Evolutionary conservation across 2,888 invertebrate genomes (phyloP).

Genomic region (Chrysotoxum bicinctum): DNA sequence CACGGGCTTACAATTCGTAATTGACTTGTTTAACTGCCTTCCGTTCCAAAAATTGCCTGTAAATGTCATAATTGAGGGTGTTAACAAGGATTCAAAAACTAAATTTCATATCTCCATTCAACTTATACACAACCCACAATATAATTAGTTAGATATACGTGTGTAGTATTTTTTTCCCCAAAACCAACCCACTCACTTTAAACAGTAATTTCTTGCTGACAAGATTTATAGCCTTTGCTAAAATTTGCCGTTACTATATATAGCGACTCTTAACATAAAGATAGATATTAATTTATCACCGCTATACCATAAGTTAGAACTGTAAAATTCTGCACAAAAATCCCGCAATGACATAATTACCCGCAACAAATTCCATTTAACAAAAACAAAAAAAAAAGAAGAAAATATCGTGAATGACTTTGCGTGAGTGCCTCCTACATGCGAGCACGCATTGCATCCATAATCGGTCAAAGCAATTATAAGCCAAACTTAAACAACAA

Average conservation of each 20-base stretch:
- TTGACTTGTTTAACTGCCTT: not conserved
- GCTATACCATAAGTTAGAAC: constrained; percentile 21
- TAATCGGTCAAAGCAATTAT: constrained; percentile 69
- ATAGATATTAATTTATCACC: constrained; percentile 30
- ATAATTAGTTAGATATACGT: not conserved
- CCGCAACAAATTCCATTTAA: constrained; percentile 27
- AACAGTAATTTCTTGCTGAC: constrained; percentile 21
- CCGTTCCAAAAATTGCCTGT: not conserved
- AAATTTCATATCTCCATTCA: not conserved
- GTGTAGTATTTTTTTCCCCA: not conserved
- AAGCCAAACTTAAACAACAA: constrained; percentile 40
- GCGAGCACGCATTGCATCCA: constrained; percentile 50
- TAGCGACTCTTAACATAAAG: constrained; percentile 10
- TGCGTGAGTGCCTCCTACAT: constrained; percentile 58
- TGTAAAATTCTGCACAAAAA: constrained; percentile 21
- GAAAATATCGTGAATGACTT: constrained; percentile 11
- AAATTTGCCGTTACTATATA: constrained; percentile 13
- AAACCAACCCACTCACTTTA: constrained; percentile 4
- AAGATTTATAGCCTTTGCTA: constrained; percentile 21
- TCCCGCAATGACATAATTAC: constrained; percentile 40
- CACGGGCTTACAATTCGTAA: not conserved
- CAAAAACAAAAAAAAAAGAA: not conserved
- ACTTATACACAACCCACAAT: not conserved
- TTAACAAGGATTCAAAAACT: constrained; percentile 26
- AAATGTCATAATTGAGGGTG: constrained; percentile 20